Percentiles rank a stretch among this genome's conserved stretches.
Evolutionary conservation across 2,113 vertebrate species (phyloP).

Genomic region (Synodontis membranacea): DNA sequence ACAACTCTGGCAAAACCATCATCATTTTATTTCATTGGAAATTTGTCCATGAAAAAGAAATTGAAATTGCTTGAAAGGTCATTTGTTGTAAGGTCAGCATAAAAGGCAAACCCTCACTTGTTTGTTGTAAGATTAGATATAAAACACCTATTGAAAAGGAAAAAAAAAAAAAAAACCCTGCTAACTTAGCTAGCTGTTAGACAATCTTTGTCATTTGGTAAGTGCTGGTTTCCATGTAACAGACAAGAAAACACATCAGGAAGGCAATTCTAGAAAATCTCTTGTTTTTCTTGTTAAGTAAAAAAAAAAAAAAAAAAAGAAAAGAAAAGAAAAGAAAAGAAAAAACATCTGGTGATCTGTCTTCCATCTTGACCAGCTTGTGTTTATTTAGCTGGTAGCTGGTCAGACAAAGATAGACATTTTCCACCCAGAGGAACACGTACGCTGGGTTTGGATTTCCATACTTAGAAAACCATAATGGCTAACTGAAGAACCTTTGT

Average conservation of each 20-base stretch:
- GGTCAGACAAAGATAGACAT: background rate
- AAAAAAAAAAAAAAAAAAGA: no score
- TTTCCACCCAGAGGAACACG: background rate
- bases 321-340: no score
- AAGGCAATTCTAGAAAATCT: background rate
- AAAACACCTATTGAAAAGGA: background rate
- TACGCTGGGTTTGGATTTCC: background rate
- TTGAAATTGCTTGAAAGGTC: no score
- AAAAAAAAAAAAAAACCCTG: no score
- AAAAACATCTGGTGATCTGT: background rate
- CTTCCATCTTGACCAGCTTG: background rate
- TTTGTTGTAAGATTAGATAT: background rate
- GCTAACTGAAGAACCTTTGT: background rate
- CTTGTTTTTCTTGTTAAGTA: no score
- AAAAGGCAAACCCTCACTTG: background rate
- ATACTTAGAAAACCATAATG: background rate
- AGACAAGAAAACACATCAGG: background rate
- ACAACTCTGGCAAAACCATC: no score
- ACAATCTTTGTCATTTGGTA: background rate
- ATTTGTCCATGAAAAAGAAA: no score
- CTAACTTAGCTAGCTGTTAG: background rate
- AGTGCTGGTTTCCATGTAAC: background rate
- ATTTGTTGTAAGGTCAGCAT: no score
- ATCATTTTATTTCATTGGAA: no score
- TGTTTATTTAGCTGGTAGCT: background rate